phyloP scores from a whole-genome alignment of 2,113 vertebrate species.

The Chaetops frenatus region DNA sequence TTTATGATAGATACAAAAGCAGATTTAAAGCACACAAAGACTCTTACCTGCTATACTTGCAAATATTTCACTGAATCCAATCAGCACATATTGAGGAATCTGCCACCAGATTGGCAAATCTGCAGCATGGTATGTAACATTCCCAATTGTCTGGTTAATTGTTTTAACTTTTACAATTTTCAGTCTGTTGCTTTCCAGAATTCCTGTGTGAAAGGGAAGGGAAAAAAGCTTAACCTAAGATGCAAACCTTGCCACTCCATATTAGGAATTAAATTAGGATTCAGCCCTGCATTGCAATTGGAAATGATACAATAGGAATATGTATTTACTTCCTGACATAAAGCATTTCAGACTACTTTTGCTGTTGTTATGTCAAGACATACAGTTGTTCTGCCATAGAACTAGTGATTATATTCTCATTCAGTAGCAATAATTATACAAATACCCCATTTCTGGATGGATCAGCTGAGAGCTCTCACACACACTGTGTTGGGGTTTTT shows the following conservation, averaged over 20 bases:
- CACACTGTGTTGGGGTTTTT: background rate
- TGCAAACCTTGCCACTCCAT: background rate
- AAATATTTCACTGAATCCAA: constrained; percentile 95
- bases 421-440: background rate
- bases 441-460: background rate
- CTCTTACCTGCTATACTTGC: constrained; percentile 93
- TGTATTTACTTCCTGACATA: background rate
- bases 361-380: background rate
- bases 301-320: background rate
- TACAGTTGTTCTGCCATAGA: background rate
- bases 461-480: background rate
- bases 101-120: constrained; percentile 97
- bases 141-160: constrained; percentile 86
- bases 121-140: constrained; percentile 83
- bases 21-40: background rate
- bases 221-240: background rate
- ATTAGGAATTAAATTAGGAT: background rate
- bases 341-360: background rate
- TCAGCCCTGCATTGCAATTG: background rate
- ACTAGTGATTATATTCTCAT: background rate
- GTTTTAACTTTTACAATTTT: constrained; percentile 75
- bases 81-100: constrained; percentile 95
- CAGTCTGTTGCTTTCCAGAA: constrained; percentile 92
- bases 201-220: constrained; percentile 67
- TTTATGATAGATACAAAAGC: background rate